Evolutionary conservation across 1,140 invertebrate genomes (phyloP).

Genomic region (Helicoverpa zea): DNA sequence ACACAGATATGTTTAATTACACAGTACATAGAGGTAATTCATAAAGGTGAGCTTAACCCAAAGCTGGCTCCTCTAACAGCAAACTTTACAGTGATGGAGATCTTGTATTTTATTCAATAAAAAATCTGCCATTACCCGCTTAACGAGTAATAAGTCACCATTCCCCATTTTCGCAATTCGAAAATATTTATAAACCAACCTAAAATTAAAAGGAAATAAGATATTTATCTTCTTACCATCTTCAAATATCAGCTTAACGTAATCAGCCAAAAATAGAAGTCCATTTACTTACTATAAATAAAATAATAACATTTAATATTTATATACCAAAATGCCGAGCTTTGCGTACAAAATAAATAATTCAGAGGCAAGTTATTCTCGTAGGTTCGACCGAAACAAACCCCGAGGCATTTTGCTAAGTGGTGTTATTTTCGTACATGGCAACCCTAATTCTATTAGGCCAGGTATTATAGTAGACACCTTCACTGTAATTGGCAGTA

Average conservation of each 20-base stretch:
- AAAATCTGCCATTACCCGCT: too few relatives aligned
- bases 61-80: too few relatives aligned
- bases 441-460: background rate
- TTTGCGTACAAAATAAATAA: slow-evolving; percentile 12
- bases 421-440: background rate
- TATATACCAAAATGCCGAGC: background rate
- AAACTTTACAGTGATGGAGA: too few relatives aligned
- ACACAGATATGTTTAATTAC: too few relatives aligned
- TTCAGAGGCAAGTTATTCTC: slow-evolving; percentile 17
- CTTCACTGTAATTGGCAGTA: slow-evolving; percentile 8
- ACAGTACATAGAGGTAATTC: too few relatives aligned
- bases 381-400: background rate
- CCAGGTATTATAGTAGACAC: slow-evolving; percentile 4
- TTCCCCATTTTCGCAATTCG: too few relatives aligned
- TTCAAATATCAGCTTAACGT: background rate
- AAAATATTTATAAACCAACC: too few relatives aligned
- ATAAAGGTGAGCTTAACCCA: too few relatives aligned
- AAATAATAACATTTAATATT: slow-evolving; percentile 9
- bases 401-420: background rate
- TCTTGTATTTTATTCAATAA: too few relatives aligned
- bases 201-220: background rate
- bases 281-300: background rate
- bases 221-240: background rate
- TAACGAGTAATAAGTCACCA: too few relatives aligned
- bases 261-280: background rate